Evolutionary conservation across 1,140 invertebrate species (phyloP).

Genomic region (Orchesella cincta): DNA sequence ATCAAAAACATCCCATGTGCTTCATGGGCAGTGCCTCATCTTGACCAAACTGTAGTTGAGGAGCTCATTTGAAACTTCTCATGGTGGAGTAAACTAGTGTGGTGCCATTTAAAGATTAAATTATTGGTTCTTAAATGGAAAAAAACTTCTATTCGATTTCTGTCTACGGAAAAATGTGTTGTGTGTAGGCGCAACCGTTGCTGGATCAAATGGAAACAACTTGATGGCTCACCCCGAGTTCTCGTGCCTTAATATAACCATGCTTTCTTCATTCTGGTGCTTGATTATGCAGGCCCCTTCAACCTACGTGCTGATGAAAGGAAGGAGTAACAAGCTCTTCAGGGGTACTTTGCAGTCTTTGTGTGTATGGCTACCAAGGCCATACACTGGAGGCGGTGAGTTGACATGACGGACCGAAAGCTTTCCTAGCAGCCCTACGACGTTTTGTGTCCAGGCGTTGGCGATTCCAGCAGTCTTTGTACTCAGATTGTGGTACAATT

Average conservation of each 20-base stretch:
- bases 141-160: conserved; percentile 40
- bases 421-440: conserved; percentile 48
- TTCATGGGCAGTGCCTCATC: too few relatives aligned
- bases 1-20: too few relatives aligned
- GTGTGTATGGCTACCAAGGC: conserved; percentile 49
- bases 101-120: too few relatives aligned
- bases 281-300: conserved; percentile 54
- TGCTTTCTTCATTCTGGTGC: conserved; percentile 47
- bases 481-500: conserved; percentile 51
- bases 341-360: conserved; percentile 51
- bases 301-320: not conserved
- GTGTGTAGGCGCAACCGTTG: conserved; percentile 44
- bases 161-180: conserved; percentile 51
- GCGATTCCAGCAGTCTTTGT: conserved; percentile 36
- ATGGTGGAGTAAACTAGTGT: too few relatives aligned
- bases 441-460: conserved; percentile 51
- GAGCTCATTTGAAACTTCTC: too few relatives aligned
- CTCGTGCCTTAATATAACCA: conserved; percentile 12
- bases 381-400: conserved; percentile 51
- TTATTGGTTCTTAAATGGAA: conserved; percentile 53
- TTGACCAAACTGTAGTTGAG: too few relatives aligned
- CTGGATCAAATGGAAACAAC: conserved; percentile 18
- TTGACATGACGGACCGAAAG: conserved; percentile 40
- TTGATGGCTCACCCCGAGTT: conserved; percentile 54
- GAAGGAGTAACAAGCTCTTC: conserved; percentile 57